A percentile compares a stretch with the other conserved stretches of the same genome.
phyloP scores from a whole-genome alignment of 2,113 vertebrate genomes.

The Aptenodytes patagonicus region DNA sequence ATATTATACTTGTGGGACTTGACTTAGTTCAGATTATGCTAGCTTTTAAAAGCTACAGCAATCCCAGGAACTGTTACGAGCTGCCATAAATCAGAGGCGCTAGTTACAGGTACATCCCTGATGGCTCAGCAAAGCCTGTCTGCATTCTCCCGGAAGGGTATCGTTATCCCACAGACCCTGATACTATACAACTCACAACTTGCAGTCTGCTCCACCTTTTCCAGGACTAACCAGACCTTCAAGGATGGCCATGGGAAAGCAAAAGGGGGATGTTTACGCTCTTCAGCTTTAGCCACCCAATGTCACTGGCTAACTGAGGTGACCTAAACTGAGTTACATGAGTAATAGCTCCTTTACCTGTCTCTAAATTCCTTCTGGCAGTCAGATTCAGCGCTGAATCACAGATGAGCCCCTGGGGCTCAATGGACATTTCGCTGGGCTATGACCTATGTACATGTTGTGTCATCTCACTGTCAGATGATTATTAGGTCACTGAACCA shows the following conservation, averaged over 20 bases:
- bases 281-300: background rate
- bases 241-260: background rate
- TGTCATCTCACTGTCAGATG: background rate
- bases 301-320: background rate
- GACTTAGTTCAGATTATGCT: background rate
- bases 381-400: background rate
- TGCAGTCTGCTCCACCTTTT: background rate
- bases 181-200: background rate
- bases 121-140: background rate
- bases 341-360: background rate
- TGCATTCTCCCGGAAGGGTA: background rate
- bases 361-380: background rate
- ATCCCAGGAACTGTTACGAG: background rate
- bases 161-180: background rate
- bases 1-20: background rate
- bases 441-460: background rate
- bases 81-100: background rate
- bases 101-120: background rate
- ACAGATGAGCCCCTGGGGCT: background rate
- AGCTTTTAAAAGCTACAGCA: background rate
- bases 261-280: background rate
- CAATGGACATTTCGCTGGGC: background rate
- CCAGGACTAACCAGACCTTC: background rate
- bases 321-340: background rate
- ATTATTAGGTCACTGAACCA: background rate